A percentile compares a stretch with the other conserved stretches of the same genome.
Conservation (phyloP, 1,140 invertebrate species). For the Leptinotarsa defecta region DNA sequence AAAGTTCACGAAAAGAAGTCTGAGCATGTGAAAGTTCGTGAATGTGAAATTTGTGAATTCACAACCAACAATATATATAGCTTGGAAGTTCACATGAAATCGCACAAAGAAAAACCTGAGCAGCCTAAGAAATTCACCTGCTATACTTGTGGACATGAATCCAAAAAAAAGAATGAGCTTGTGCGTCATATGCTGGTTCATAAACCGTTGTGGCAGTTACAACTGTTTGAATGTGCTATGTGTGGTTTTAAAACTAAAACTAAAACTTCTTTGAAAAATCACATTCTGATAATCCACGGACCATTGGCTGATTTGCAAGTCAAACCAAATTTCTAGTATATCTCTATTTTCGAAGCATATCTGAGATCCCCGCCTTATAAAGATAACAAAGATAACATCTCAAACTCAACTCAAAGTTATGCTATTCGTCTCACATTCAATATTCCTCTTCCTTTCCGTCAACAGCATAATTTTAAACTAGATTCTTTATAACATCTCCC, state of each 20-base stretch:
- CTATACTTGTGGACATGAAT: not conserved
- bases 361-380: no score
- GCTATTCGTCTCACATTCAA: no score
- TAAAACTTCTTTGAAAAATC: not conserved
- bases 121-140: not conserved
- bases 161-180: not conserved
- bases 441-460: no score
- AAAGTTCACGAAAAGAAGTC: not conserved
- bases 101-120: not conserved
- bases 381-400: no score
- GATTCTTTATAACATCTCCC: no score
- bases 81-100: not conserved
- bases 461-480: no score
- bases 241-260: not conserved
- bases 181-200: not conserved
- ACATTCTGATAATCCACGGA: not conserved
- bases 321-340: no score
- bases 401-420: no score
- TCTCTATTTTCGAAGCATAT: no score
- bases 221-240: not conserved
- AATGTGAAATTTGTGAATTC: not conserved
- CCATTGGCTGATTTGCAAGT: not conserved
- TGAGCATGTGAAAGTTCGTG: not conserved
- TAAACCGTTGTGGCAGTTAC: not conserved
- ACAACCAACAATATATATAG: not conserved